Conservation (phyloP, 2,888 invertebrate genomes). For the Tenthredo amoena region DNA sequence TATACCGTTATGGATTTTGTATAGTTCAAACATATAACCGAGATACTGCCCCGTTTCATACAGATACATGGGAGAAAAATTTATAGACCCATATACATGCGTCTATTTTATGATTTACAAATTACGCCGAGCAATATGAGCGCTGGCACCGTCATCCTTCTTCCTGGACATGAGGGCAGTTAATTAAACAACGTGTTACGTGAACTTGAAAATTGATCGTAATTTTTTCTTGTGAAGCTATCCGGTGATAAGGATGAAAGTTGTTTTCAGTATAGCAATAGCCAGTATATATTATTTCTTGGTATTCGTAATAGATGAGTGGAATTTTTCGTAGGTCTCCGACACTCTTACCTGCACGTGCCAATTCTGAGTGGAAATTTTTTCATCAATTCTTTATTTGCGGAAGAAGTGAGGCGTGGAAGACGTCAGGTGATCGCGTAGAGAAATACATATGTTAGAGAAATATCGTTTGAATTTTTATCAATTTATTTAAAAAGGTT, state of each 20-base stretch:
- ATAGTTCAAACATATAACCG: neutral
- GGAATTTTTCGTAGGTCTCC: neutral
- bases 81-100: neutral
- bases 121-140: neutral
- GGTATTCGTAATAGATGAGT: neutral
- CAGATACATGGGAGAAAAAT: neutral
- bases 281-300: neutral
- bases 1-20: neutral
- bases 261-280: neutral
- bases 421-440: neutral
- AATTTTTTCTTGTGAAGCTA: neutral
- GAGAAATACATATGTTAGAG: neutral
- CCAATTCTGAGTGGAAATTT: neutral
- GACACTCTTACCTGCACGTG: neutral
- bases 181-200: neutral
- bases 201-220: constrained; percentile 12
- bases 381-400: neutral
- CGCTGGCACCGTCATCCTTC: neutral
- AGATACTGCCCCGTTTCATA: neutral
- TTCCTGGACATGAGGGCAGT: neutral
- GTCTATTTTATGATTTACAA: constrained; percentile 11
- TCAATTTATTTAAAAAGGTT: neutral
- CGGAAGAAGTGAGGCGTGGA: neutral
- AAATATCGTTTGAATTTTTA: neutral
- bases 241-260: neutral